A percentile compares a stretch with the other conserved stretches of the same genome.
Evolutionary conservation across 1,140 invertebrate genomes (phyloP).

Genomic region (Leptinotarsa defecta): DNA sequence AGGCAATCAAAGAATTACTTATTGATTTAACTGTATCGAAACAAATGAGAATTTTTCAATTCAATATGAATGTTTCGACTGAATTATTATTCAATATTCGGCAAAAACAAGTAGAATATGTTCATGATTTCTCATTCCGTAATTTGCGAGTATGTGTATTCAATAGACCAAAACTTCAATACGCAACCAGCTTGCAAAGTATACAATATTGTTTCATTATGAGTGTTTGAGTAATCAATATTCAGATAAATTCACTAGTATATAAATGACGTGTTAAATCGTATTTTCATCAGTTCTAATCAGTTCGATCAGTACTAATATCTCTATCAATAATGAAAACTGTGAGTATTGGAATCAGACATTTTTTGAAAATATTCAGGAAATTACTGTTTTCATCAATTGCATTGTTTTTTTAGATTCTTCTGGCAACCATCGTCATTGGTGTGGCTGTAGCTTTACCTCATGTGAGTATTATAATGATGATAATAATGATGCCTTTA

Average conservation of each 20-base stretch:
- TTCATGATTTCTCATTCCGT: neutral
- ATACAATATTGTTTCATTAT: neutral
- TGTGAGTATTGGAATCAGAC: neutral
- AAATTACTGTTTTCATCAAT: neutral
- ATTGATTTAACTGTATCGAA: too few relatives aligned
- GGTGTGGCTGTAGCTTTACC: neutral
- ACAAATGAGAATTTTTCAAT: neutral
- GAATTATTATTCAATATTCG: neutral
- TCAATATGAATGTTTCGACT: neutral
- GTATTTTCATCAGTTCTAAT: neutral
- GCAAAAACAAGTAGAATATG: neutral
- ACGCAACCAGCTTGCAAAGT: too few relatives aligned
- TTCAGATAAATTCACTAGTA: neutral
- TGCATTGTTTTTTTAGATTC: neutral
- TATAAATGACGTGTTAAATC: neutral
- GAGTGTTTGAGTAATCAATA: neutral
- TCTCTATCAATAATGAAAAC: neutral
- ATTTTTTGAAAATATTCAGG: neutral
- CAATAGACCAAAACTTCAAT: neutral
- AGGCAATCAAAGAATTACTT: too few relatives aligned
- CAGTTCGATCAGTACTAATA: neutral
- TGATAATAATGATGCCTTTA: neutral
- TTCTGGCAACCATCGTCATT: neutral
- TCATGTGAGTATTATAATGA: neutral
- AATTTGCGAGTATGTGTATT: neutral